phyloP scores from a whole-genome alignment of 2,888 invertebrate species.

The Leucoma salicis region DNA sequence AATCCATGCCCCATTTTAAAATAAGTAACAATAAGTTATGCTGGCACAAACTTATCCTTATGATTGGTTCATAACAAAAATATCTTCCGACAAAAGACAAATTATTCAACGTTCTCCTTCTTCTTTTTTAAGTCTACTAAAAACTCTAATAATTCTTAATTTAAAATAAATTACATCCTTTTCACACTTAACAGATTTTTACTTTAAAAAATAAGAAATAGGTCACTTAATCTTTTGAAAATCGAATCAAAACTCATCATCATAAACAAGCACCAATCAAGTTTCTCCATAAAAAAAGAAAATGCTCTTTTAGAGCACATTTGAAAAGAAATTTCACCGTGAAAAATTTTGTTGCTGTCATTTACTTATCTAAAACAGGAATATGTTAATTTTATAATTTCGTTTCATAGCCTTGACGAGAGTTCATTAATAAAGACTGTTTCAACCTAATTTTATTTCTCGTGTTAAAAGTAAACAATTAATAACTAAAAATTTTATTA shows the following conservation, averaged over 20 bases:
- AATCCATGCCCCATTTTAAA: too few relatives aligned
- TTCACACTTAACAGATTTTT: too few relatives aligned
- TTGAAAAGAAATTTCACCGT: slow-evolving; percentile 1
- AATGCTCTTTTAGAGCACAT: not conserved
- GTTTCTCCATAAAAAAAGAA: not conserved
- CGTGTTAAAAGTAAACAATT: slow-evolving; percentile 15
- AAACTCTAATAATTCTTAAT: too few relatives aligned
- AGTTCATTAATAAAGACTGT: slow-evolving; percentile 25
- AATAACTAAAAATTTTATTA: slow-evolving; percentile 4
- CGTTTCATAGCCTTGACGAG: slow-evolving; percentile 18
- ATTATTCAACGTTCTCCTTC: too few relatives aligned
- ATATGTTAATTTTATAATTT: slow-evolving; percentile 18
- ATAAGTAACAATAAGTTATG: too few relatives aligned
- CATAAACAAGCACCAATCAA: not conserved
- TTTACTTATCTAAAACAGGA: slow-evolving; percentile 15
- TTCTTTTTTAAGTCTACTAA: too few relatives aligned
- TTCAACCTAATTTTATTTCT: slow-evolving; percentile 19
- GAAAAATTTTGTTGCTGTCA: slow-evolving; percentile 10
- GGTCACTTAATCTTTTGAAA: too few relatives aligned
- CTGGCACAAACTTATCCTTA: too few relatives aligned
- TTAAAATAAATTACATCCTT: too few relatives aligned
- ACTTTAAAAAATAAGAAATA: too few relatives aligned
- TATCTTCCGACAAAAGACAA: too few relatives aligned
- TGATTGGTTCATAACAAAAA: too few relatives aligned
- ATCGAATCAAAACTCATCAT: not conserved